These are phyloP conservation scores for Spinibarbus caldwelli DNA, from an alignment of 2,797 vertebrate genomes.

Conservation along the genomic window DNA sequence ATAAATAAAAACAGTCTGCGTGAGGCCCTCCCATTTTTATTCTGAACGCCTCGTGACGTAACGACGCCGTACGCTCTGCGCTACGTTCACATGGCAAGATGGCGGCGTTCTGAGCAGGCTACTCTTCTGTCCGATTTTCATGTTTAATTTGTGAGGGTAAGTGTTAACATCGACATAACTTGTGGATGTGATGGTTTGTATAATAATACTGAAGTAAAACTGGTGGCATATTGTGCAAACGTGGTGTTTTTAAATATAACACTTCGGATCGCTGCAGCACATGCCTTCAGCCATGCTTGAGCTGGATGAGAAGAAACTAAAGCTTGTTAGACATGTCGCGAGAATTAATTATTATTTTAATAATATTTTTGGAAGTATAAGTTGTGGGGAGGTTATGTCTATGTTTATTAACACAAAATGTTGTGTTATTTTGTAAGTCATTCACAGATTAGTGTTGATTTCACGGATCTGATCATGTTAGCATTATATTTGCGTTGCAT, in stretches of 20 bases:
- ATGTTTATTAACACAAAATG: not conserved
- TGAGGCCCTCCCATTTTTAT: conserved; percentile 74
- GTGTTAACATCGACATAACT: not conserved
- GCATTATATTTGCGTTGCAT: not conserved
- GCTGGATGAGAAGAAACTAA: not conserved
- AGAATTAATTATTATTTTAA: not conserved
- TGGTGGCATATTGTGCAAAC: not conserved
- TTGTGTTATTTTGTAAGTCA: not conserved
- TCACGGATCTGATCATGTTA: not conserved
- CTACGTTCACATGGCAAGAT: conserved; percentile 55
- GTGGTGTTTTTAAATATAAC: not conserved
- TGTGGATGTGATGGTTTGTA: not conserved
- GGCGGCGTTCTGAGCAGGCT: conserved; percentile 63
- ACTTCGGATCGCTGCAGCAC: not conserved
- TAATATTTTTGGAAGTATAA: not conserved
- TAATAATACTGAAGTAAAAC: not conserved
- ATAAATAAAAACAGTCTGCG: conserved; percentile 84
- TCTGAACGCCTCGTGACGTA: conserved; percentile 54
- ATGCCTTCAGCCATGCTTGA: conserved; percentile 41
- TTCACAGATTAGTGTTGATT: not conserved
- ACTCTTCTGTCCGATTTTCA: not conserved
- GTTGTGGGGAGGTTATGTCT: not conserved
- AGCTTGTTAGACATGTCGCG: not conserved
- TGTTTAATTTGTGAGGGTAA: conserved; percentile 56
- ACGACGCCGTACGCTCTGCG: conserved; percentile 38